phyloP scores from a whole-genome alignment of 2,113 vertebrate genomes.

The Nipponia nippon region DNA sequence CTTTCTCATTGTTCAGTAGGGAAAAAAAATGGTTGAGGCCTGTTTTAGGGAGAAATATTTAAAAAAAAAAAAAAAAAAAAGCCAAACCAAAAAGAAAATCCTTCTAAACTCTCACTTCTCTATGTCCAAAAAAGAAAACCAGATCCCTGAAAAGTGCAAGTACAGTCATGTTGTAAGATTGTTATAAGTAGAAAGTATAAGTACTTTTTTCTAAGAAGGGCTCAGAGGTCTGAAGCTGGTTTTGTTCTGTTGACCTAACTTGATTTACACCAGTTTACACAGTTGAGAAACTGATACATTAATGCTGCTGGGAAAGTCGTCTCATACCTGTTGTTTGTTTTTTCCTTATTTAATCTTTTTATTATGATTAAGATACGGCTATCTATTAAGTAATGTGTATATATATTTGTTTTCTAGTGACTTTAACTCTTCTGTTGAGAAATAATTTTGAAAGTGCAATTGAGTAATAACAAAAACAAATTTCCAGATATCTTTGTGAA shows the following conservation, averaged over 20 bases:
- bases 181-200: neutral
- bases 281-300: neutral
- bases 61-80: neutral
- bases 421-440: neutral
- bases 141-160: neutral
- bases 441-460: neutral
- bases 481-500: constrained; percentile 40
- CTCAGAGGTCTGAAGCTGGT: neutral
- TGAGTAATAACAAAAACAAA: constrained; percentile 17
- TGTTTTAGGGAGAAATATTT: neutral
- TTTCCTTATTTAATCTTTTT: constrained; percentile 6
- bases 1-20: neutral
- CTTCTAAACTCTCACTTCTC: neutral
- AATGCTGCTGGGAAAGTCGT: constrained; percentile 4
- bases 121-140: neutral
- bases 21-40: neutral
- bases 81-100: neutral
- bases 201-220: neutral
- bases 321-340: constrained; percentile 7
- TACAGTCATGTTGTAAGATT: neutral
- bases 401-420: neutral
- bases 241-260: constrained; percentile 25
- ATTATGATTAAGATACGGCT: neutral
- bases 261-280: constrained; percentile 27
- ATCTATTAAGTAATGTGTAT: neutral